Evolutionary conservation across 2,888 invertebrate species (phyloP), one percentile per base, ranked within the genome.

Genomic region (Calameuta idolon): DNA sequence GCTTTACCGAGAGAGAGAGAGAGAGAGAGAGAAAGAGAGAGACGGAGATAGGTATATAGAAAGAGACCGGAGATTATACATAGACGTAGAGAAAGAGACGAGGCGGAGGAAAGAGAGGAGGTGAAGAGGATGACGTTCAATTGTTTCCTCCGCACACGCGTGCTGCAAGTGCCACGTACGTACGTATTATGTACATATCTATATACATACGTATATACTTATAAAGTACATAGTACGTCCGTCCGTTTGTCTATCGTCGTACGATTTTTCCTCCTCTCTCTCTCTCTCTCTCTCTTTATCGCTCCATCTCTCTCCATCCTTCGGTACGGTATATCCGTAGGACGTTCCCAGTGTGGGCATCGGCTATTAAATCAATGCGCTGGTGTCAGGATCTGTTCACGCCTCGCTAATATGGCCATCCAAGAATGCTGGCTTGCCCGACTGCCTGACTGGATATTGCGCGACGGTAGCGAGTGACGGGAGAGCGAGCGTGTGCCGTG

Each of bases 131-230:
- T 74, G 68, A 83, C 83, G 86, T 88, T 88, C 90, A 90, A 91
- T 91, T 90, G 91, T 91, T 91, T 91, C 91, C 90, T 90, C 87
- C 89, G 90, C 90, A 89, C 89, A 90, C 90, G 90, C 90, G 88
- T 89, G 89, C 87, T 87, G 84, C 88, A 86, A 87, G 84, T 86
- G 85, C 84, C 85, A 85, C 85, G 83, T 85, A 88, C 84, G 86
- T 86, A 85, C 85, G 81, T 85, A 83, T 55, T 55, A 55, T 55
- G 55, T 83, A 55, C 73, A 76, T 68, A 73, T 74, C 40, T 77
- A 75, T 75, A 30, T 69, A 33, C 69, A 68, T 35, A 74, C 74
- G 33, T 68, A 31, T 34, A 34, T 33, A 71, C 74, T 35, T 74
- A 34, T 73, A 40, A 31, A 31, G 78, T 33, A 71, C 71, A 71